phyloP scores from a whole-genome alignment of 2,113 vertebrate species.

The Psephotus haematonotus region DNA sequence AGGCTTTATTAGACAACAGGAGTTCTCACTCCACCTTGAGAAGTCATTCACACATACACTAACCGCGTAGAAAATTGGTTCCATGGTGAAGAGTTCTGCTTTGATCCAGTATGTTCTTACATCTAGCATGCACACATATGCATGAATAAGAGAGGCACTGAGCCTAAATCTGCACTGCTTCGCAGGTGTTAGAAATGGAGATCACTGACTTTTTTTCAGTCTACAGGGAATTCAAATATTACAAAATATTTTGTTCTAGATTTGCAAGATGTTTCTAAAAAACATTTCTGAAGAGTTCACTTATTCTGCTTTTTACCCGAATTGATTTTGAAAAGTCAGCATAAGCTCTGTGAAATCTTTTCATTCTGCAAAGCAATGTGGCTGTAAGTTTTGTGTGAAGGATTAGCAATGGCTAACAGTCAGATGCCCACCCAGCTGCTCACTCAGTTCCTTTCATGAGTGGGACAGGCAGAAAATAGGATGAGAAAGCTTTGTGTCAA shows the following conservation, averaged over 20 bases:
- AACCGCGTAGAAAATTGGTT: background rate
- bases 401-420: background rate
- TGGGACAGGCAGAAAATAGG: background rate
- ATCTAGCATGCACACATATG: background rate
- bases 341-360: background rate
- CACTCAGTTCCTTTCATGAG: rapidly evolving
- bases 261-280: background rate
- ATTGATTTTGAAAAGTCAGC: rapidly evolving
- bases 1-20: background rate
- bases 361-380: background rate
- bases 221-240: background rate
- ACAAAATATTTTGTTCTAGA: background rate
- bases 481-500: background rate
- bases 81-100: background rate
- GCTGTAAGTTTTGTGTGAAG: rapidly evolving
- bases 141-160: background rate
- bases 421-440: background rate
- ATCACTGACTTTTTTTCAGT: rapidly evolving
- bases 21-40: background rate
- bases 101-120: background rate
- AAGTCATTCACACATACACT: rapidly evolving
- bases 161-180: background rate
- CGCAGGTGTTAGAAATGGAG: background rate
- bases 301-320: background rate
- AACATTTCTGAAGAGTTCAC: background rate